These are phyloP conservation scores for Maniola jurtina DNA, from an alignment of 1,140 invertebrate species.

Conservation along the genomic window DNA sequence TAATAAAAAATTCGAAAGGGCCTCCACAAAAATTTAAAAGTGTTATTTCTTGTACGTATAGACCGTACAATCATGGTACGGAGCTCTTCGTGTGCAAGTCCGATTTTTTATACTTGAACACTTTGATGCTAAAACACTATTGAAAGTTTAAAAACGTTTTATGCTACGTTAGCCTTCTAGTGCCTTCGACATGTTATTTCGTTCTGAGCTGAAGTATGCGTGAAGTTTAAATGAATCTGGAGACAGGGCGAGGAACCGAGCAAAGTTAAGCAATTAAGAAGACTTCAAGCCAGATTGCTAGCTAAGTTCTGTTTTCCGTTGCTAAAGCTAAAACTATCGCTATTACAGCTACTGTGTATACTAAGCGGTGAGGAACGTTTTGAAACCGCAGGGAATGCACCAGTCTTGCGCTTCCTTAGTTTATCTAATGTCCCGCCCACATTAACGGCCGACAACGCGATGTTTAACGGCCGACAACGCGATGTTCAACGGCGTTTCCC, in stretches of 20 bases:
- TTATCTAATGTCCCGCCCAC: no score
- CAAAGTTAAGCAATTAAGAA: conserved; percentile 76
- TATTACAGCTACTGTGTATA: conserved; percentile 59
- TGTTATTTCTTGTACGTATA: no score
- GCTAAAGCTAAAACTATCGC: conserved; percentile 71
- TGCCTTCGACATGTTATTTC: conserved; percentile 23
- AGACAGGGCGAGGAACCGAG: conserved; percentile 56
- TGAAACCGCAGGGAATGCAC: conserved; percentile 21
- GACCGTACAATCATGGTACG: no score
- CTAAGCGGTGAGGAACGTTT: conserved; percentile 17
- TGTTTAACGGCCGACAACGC: no score
- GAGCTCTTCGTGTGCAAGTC: no score
- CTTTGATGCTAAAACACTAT: no score
- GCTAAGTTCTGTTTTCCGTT: conserved; percentile 68
- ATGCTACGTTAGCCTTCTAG: background rate
- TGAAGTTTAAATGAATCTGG: conserved; percentile 58
- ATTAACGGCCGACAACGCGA: no score
- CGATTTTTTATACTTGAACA: no score
- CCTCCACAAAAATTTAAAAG: no score
- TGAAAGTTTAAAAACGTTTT: background rate
- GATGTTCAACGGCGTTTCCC: no score
- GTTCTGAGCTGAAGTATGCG: conserved; percentile 54
- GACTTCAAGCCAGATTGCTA: conserved; percentile 44
- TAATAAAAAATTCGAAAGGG: no score
- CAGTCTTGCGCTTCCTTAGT: conserved; percentile 7